phyloP scores from a whole-genome alignment of 2,113 vertebrate species.

The Sterrhoptilus dennistouni region DNA sequence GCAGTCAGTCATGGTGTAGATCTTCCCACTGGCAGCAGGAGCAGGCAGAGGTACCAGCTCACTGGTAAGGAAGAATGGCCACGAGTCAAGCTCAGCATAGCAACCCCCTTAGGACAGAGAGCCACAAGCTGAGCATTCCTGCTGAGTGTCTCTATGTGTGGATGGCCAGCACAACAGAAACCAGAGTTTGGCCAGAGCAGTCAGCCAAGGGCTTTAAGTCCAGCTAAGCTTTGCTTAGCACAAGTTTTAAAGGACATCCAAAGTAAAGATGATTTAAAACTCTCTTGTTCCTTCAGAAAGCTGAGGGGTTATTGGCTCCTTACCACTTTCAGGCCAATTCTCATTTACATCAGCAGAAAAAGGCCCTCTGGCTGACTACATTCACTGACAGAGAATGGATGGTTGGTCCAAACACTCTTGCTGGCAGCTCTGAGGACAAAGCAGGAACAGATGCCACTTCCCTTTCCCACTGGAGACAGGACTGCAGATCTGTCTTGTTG shows the following conservation, averaged over 20 bases:
- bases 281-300: not conserved
- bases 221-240: not conserved
- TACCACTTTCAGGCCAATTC: slow-evolving; percentile 8
- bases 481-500: not conserved
- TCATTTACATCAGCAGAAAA: slow-evolving; percentile 34
- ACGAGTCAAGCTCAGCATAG: not conserved
- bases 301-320: not conserved
- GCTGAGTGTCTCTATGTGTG: not conserved
- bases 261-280: slow-evolving; percentile 36
- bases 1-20: rapidly evolving
- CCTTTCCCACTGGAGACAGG: not conserved
- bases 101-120: not conserved
- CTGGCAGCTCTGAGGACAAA: slow-evolving; percentile 45
- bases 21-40: not conserved
- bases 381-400: not conserved
- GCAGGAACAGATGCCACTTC: slow-evolving; percentile 48
- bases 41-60: not conserved
- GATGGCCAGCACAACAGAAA: not conserved
- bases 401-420: not conserved
- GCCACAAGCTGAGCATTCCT: not conserved
- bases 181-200: not conserved
- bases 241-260: not conserved
- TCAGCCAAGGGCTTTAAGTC: not conserved
- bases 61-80: not conserved
- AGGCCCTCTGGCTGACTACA: slow-evolving; percentile 39